Base-by-base conservation (phyloP, 1,140 invertebrate genomes). In the Potamilus streckersoni region DNA sequence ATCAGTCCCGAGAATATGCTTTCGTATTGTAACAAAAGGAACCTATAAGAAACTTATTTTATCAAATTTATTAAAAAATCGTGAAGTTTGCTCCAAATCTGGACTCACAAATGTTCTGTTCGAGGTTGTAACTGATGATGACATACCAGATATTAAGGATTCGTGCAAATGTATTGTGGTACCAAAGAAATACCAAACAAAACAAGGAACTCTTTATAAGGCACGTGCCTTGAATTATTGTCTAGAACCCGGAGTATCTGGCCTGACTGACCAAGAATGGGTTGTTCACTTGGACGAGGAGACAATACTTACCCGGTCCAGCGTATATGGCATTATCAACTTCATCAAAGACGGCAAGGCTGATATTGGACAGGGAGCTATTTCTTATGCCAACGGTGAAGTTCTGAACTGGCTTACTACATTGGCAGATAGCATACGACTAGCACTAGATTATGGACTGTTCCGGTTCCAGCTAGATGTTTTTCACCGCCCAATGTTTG, bases 231-330 rank as follows among this genome's bases (percentile, higher is more conserved):
- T 99, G 1, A 97, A 99, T 86, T 98, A 98, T 88, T 98, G 97
- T 86, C 91, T 98, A 19, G 97, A 98, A 91, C 95, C 95, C 83
- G 93, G 93, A 82, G 94, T 90, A 4, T 97, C 97, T 89, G 93
- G 95, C 79, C 88, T 97, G 17, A 93, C 92, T 27, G 96, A 97
- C 83, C 94, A 93, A 76, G 97, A 98, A 89, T 99, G 96, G 96
- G 95, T 99, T 83, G 96, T 98, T 8, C 97, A 99, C 91, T 91
- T 99, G 27, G 97, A 99, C 88, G 97, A 99, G 91, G 97, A 99
- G 89, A 98, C 97, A 1, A 88, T 98, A 59, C 90, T 98, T 1
- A 98, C 97, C 2, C 95, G 96, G 84, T 96, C 97, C 89, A 94
- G 95, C 27, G 93, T 92, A 2, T 69, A 69, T 20, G 97, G 97